Evolutionary conservation across 2,888 invertebrate species (phyloP).

Genomic region (Pheosia tremula): DNA sequence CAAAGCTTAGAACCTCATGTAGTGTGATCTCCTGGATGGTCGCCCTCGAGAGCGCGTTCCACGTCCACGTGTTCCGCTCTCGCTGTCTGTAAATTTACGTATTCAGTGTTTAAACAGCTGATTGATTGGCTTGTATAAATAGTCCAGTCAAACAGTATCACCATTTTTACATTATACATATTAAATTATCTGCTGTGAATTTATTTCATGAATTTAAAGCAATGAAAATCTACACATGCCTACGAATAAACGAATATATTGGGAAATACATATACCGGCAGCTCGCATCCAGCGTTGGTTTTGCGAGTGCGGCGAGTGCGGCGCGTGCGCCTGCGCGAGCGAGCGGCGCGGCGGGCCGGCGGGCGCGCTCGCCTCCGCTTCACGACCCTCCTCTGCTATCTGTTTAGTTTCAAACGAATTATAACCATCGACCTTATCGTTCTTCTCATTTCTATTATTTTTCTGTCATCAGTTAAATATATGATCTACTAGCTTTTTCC

Average conservation of each 20-base stretch:
- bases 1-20: constrained; percentile 65
- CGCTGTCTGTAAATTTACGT: constrained; percentile 63
- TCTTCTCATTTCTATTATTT: too few species aligned
- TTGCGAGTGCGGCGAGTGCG: constrained; percentile 54
- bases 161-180: too few species aligned
- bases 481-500: too few species aligned
- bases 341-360: constrained; percentile 46
- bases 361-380: constrained; percentile 89
- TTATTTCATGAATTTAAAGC: too few species aligned
- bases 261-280: constrained; percentile 53
- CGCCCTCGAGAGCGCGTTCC: constrained; percentile 71
- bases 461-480: too few species aligned
- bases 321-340: constrained; percentile 50
- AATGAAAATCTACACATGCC: too few species aligned
- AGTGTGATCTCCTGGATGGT: constrained; percentile 67
- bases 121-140: constrained; percentile 10
- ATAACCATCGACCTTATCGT: neutral
- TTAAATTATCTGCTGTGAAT: too few species aligned
- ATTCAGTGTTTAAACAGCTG: constrained; percentile 29
- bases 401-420: constrained; percentile 27
- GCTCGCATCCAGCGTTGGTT: constrained; percentile 79
- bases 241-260: too few species aligned
- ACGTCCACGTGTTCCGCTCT: constrained; percentile 73
- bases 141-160: neutral
- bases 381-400: constrained; percentile 89